A percentile compares a stretch with the other conserved stretches of the same genome.
Evolutionary conservation across 2,888 invertebrate genomes (phyloP).

Genomic region (Autographa pulchrina): DNA sequence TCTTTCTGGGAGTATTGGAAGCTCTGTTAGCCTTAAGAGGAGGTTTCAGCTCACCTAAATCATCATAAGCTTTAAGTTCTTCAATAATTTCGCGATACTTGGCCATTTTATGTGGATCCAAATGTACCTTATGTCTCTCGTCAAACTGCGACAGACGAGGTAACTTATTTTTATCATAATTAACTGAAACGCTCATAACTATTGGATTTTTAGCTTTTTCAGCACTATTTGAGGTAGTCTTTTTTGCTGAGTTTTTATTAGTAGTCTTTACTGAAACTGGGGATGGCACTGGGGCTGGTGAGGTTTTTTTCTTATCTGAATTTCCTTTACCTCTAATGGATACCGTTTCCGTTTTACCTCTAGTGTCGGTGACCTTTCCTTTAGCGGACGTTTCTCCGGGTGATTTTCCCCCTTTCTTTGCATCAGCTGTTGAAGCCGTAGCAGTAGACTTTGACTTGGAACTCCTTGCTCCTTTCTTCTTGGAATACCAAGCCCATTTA

Average conservation of each 20-base stretch:
- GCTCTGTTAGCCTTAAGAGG: constrained; percentile 77
- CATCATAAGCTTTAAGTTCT: constrained; percentile 73
- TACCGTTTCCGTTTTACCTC: constrained; percentile 20
- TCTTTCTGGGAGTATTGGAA: constrained; percentile 75
- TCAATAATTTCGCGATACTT: constrained; percentile 82
- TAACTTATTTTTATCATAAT: constrained; percentile 59
- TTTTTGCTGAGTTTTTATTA: constrained; percentile 24
- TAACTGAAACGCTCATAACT: constrained; percentile 75
- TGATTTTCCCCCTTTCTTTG: constrained; percentile 51
- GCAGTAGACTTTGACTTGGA: constrained; percentile 64
- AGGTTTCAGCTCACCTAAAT: constrained; percentile 70
- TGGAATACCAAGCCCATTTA: constrained; percentile 82
- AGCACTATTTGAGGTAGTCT: constrained; percentile 57
- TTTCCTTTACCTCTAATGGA: constrained; percentile 51
- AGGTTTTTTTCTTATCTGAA: constrained; percentile 49
- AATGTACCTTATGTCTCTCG: constrained; percentile 34
- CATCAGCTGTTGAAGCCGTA: constrained; percentile 57
- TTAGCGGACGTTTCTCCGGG: constrained; percentile 36
- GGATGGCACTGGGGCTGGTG: neutral
- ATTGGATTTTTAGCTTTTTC: constrained; percentile 65
- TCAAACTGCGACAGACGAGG: constrained; percentile 37
- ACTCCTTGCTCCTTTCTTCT: constrained; percentile 39
- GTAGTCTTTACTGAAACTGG: neutral
- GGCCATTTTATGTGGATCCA: constrained; percentile 70
- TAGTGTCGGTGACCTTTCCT: constrained; percentile 34